A percentile compares a stretch with the other conserved stretches of the same genome.
Conservation (phyloP, 2,797 vertebrate genomes). For the Lagocephalus sceleratus region DNA sequence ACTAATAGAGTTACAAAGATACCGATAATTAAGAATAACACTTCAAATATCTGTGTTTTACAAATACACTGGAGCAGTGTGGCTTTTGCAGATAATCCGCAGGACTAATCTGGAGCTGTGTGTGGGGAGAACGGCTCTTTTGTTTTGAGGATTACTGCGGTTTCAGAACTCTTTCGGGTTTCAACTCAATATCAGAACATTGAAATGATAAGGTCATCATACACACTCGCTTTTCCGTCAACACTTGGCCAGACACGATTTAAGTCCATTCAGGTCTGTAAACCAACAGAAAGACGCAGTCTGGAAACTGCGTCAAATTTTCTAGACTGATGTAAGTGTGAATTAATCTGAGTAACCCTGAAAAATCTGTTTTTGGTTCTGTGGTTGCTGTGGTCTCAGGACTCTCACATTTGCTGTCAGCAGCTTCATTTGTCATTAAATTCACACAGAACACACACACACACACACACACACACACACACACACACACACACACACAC, state of each 20-base stretch:
- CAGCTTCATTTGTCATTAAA: too few relatives aligned
- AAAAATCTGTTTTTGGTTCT: too few relatives aligned
- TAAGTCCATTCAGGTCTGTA: too few relatives aligned
- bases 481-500: slow-evolving; percentile 38
- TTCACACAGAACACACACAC: too few relatives aligned
- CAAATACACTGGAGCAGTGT: slow-evolving; percentile 15
- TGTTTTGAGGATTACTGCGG: slow-evolving; percentile 65
- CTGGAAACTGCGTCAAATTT: neutral
- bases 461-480: slow-evolving; percentile 10
- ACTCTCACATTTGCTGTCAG: too few relatives aligned
- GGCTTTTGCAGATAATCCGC: slow-evolving; percentile 47
- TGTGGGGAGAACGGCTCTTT: slow-evolving; percentile 59
- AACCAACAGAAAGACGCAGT: neutral
- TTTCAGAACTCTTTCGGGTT: slow-evolving; percentile 24
- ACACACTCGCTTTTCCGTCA: too few relatives aligned
- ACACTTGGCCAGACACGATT: too few relatives aligned
- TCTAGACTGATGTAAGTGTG: neutral
- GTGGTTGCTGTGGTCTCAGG: too few relatives aligned
- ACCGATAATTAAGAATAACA: neutral
- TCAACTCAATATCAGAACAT: too few relatives aligned
- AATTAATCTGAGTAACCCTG: too few relatives aligned
- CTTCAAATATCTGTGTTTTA: slow-evolving; percentile 15
- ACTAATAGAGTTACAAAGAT: neutral
- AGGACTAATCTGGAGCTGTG: slow-evolving; percentile 60
- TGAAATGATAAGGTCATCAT: too few relatives aligned